These are phyloP conservation scores for Rhingia rostrata DNA, from an alignment of 2,888 invertebrate genomes.

Conservation along the genomic window DNA sequence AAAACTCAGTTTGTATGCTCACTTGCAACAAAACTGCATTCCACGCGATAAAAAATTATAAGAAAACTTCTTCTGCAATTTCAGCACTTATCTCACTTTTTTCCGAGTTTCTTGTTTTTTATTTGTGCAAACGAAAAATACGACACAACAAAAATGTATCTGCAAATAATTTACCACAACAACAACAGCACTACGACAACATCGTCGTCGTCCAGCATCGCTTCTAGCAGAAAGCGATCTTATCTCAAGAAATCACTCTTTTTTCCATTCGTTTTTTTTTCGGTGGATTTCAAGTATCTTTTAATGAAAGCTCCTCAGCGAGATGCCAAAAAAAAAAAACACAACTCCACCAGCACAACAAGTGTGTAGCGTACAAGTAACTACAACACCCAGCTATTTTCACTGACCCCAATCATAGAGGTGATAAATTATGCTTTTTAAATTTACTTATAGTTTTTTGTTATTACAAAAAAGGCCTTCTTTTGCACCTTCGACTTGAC, in stretches of 20 bases:
- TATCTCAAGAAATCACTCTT: slow-evolving; percentile 45
- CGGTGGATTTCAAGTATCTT: slow-evolving; percentile 32
- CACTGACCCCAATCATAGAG: slow-evolving; percentile 81
- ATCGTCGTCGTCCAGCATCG: slow-evolving; percentile 37
- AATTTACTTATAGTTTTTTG: slow-evolving; percentile 30
- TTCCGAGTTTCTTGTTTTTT: not conserved
- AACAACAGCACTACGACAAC: slow-evolving; percentile 13
- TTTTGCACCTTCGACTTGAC: slow-evolving; percentile 34
- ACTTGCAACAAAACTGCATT: not conserved
- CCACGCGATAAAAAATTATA: not conserved
- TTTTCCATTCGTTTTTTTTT: slow-evolving; percentile 14
- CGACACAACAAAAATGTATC: slow-evolving; percentile 17
- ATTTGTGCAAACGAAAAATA: slow-evolving; percentile 6
- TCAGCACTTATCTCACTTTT: slow-evolving; percentile 25
- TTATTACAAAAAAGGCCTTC: slow-evolving; percentile 20
- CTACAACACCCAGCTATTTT: slow-evolving; percentile 78
- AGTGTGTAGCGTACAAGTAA: slow-evolving; percentile 3
- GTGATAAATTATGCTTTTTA: slow-evolving; percentile 66
- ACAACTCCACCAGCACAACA: slow-evolving; percentile 12
- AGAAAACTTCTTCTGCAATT: slow-evolving; percentile 1
- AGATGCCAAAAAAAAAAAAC: slow-evolving; percentile 18
- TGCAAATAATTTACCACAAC: slow-evolving; percentile 31
- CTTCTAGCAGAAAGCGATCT: slow-evolving; percentile 63
- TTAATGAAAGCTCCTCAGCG: slow-evolving; percentile 27
- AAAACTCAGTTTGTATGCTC: not conserved